Evolutionary conservation across 2,113 vertebrate species (phyloP).

Genomic region (Oncorhynchus keta): DNA sequence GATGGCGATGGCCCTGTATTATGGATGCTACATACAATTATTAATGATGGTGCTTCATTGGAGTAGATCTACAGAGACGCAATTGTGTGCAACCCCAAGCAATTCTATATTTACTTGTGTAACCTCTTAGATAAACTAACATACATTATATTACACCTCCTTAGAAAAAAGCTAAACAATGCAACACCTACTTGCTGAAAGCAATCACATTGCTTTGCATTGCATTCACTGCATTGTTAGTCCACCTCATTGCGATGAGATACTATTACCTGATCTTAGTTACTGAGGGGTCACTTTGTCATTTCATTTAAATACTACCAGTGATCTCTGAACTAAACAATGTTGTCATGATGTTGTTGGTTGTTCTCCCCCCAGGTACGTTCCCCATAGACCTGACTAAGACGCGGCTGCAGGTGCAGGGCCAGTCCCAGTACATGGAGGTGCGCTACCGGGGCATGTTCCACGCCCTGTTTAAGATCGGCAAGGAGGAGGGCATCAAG

Average conservation of each 20-base stretch:
- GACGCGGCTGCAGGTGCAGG: constrained; percentile 93
- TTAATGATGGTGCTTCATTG: background rate
- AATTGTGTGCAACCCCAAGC: background rate
- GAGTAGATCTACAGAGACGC: background rate
- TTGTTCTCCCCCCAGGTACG: constrained; percentile 74
- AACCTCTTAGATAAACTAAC: background rate
- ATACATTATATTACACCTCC: background rate
- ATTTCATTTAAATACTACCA: too few relatives aligned
- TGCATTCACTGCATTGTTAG: too few relatives aligned
- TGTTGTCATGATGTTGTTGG: too few relatives aligned
- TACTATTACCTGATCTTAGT: background rate
- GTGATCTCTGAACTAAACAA: too few relatives aligned
- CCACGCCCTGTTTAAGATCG: constrained; percentile 89
- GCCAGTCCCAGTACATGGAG: constrained; percentile 90
- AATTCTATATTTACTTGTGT: background rate
- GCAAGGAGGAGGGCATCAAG: constrained; percentile 86
- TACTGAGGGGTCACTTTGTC: too few relatives aligned
- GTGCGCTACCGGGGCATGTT: constrained; percentile 94
- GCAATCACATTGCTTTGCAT: background rate
- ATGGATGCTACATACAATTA: constrained; percentile 13
- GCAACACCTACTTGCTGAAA: background rate
- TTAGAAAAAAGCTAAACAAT: background rate
- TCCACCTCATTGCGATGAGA: background rate
- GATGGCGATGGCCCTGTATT: constrained; percentile 1
- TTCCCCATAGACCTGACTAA: constrained; percentile 94